Conservation (phyloP, 2,888 invertebrate genomes). For the Polydrusus cervinus region DNA sequence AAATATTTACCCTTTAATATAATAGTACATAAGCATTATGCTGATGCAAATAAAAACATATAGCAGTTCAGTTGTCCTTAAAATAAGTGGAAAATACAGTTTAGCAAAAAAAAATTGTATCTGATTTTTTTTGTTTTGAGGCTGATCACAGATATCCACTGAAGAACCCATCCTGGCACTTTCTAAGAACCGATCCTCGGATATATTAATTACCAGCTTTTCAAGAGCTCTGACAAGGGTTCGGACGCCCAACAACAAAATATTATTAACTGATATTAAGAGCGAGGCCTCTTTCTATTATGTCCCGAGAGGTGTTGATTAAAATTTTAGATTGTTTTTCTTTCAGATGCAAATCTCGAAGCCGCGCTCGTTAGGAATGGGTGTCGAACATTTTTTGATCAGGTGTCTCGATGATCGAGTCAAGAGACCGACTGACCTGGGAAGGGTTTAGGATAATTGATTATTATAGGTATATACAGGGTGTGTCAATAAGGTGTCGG, state of each 20-base stretch:
- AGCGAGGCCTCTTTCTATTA: conserved; percentile 58
- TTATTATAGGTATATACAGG: neutral
- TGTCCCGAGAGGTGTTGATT: conserved; percentile 61
- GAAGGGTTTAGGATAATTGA: neutral
- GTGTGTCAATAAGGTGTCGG: no score
- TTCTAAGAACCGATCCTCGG: conserved; percentile 44
- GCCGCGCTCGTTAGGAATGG: conserved; percentile 24
- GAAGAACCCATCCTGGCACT: conserved; percentile 26
- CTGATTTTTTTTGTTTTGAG: neutral
- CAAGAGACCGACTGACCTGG: neutral
- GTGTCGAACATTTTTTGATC: conserved; percentile 18
- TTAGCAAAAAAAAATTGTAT: no score
- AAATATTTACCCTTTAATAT: no score
- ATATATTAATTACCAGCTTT: conserved; percentile 54
- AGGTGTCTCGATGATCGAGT: conserved; percentile 1
- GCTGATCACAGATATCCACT: neutral
- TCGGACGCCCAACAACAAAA: conserved; percentile 53
- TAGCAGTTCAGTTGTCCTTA: no score
- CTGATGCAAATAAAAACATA: no score
- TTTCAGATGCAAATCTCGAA: conserved; percentile 60
- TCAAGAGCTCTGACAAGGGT: conserved; percentile 53
- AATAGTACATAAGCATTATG: no score
- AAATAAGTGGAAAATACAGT: no score
- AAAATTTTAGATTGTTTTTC: conserved; percentile 61
- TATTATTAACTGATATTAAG: conserved; percentile 60